Base-by-base conservation (phyloP, 2,888 invertebrate species). In the Spilarctia lutea region DNA sequence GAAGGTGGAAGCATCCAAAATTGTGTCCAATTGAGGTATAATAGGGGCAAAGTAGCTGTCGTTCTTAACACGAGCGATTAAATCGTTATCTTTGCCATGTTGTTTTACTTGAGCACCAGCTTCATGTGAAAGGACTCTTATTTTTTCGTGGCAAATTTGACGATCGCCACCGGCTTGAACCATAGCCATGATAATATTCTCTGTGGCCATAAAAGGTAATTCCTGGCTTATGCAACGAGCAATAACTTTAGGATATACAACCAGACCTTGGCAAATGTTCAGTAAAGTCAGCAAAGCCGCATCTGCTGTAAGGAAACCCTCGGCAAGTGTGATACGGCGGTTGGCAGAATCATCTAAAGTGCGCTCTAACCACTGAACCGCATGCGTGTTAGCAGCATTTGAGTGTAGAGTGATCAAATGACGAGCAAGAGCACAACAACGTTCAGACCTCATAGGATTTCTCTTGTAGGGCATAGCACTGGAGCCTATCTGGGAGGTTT, bases 121-220 rank as follows among this genome's bases (percentile, higher is more conserved):
- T 94, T 99, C 97, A 71, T 99, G 99, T 0, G 99, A 99, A 0
- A 99, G 95, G 0, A 99, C 98, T 52, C 99, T 97, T 83, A 99
- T 99, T 92, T 99, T 98, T 91, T 99, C 99, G 91, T 99, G 99
- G 83, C 99, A 99, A 3, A 98, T 97, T 96, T 99, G 99, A 80
- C 99, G 97, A 94, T 99, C 98, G 0, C 98, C 99, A 0, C 99
- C 99, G 30, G 97, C 97, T 90, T 99, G 99, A 0, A 99, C 99
- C 98, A 99, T 99, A 6, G 99, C 99, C 98, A 99, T 99, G 71
- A 99, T 99, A 42, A 99, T 97, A 91, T 99, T 99, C 92, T 99
- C 99, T 0, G 99, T 97, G 0, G 99, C 98, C 99, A 99, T 99
- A 91, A 99, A 99, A 0, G 99, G 99, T 78, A 99, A 94, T 90